phyloP scores from a whole-genome alignment of 2,113 vertebrate genomes.

The Panthera leo region DNA sequence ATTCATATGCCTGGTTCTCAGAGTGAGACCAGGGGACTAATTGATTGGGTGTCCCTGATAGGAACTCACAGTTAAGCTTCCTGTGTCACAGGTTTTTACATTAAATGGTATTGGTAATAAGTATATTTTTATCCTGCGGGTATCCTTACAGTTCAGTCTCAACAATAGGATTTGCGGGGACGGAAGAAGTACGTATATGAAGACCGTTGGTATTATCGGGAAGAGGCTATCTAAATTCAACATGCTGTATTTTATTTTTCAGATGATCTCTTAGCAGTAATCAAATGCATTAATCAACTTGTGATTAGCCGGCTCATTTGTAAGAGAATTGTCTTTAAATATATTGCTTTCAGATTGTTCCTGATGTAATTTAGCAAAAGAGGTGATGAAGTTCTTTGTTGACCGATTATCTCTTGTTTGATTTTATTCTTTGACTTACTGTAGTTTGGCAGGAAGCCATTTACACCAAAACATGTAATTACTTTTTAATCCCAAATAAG shows the following conservation, averaged over 20 bases:
- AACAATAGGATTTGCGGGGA: neutral
- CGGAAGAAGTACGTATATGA: neutral
- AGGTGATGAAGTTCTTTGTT: conserved; percentile 53
- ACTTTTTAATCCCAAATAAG: conserved; percentile 43
- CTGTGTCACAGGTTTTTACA: neutral
- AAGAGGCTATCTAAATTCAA: neutral
- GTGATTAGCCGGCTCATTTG: conserved; percentile 52
- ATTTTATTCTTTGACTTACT: conserved; percentile 60
- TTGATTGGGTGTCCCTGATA: neutral
- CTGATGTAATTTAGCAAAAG: conserved; percentile 39
- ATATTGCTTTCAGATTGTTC: conserved; percentile 55
- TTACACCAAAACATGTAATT: conserved; percentile 50
- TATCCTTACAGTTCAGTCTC: neutral
- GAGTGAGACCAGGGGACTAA: neutral
- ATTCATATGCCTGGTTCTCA: neutral
- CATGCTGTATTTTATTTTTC: conserved; percentile 33
- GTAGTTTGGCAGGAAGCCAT: conserved; percentile 46
- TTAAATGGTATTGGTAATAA: neutral
- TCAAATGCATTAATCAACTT: conserved; percentile 46
- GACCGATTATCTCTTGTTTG: conserved; percentile 41
- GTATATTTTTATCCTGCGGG: neutral
- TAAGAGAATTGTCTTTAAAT: conserved; percentile 38
- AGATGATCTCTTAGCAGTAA: neutral
- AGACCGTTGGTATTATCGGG: neutral
- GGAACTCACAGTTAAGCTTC: neutral